These are phyloP conservation scores for Megalonaias nervosa DNA, from an alignment of 1,140 invertebrate species.

Conservation along the genomic window DNA sequence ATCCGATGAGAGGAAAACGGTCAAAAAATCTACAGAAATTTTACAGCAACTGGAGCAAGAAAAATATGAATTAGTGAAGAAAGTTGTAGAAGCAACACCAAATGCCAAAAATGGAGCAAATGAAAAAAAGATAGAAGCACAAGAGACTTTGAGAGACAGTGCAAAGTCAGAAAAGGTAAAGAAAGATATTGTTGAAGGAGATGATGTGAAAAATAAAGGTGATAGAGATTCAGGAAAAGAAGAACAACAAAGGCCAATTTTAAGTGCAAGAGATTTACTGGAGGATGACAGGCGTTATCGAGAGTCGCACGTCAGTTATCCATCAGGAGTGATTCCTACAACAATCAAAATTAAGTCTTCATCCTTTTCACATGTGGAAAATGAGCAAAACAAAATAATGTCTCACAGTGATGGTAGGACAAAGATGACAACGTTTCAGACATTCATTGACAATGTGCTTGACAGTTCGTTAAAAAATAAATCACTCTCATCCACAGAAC, in stretches of 20 bases:
- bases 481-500: too few species aligned
- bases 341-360: not conserved
- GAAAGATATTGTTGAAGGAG: slow-evolving; percentile 5
- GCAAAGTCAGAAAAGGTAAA: slow-evolving; percentile 7
- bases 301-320: not conserved
- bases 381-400: not conserved
- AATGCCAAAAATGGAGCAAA: not conserved
- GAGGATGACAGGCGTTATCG: not conserved
- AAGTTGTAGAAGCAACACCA: not conserved
- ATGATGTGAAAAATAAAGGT: slow-evolving; percentile 2
- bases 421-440: slow-evolving; percentile 48
- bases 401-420: slow-evolving; percentile 7
- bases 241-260: slow-evolving; percentile 3
- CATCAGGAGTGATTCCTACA: not conserved
- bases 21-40: not conserved
- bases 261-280: not conserved
- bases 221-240: slow-evolving; percentile 13
- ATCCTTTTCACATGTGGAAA: not conserved
- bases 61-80: not conserved
- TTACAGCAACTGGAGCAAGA: not conserved
- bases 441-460: slow-evolving; percentile 58
- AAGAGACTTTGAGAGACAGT: not conserved
- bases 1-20: slow-evolving; percentile 3
- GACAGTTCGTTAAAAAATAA: slow-evolving; percentile 45
- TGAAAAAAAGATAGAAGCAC: not conserved